Evolutionary conservation across 2,888 invertebrate species (phyloP).

Genomic region (Yponomeuta evonymella): DNA sequence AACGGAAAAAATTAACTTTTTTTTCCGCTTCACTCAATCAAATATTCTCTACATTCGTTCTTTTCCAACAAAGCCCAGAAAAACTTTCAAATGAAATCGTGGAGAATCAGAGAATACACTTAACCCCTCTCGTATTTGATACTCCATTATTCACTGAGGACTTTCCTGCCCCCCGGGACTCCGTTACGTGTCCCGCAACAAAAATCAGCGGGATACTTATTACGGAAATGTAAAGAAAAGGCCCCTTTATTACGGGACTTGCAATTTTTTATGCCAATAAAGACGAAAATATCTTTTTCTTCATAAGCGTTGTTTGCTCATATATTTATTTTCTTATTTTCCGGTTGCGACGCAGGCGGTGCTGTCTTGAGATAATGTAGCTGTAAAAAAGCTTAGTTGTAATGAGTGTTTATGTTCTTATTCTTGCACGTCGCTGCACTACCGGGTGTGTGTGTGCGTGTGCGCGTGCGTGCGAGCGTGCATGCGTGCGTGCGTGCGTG

Average conservation of each 20-base stretch:
- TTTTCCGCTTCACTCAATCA: neutral
- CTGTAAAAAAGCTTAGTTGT: no score
- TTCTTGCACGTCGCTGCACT: no score
- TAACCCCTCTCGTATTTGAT: neutral
- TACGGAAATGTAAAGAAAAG: slow-evolving; percentile 15
- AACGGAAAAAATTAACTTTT: no score
- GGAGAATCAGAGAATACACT: neutral
- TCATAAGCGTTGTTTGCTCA: neutral
- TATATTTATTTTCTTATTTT: slow-evolving; percentile 9
- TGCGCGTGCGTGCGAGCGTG: no score
- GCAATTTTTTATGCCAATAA: slow-evolving; percentile 11
- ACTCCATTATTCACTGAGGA: neutral
- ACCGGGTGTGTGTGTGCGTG: no score
- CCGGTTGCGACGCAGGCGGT: neutral
- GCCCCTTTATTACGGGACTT: neutral
- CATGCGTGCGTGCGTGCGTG: no score
- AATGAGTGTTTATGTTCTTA: no score
- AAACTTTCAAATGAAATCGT: neutral
- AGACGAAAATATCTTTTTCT: slow-evolving; percentile 7
- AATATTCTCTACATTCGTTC: neutral
- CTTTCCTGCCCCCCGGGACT: neutral
- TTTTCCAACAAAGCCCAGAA: neutral
- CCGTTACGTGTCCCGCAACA: neutral
- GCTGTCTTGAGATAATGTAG: neutral
- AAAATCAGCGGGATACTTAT: slow-evolving; percentile 21